Evolutionary conservation across 2,888 invertebrate species (phyloP).

Genomic region (Tineola bisselliella): DNA sequence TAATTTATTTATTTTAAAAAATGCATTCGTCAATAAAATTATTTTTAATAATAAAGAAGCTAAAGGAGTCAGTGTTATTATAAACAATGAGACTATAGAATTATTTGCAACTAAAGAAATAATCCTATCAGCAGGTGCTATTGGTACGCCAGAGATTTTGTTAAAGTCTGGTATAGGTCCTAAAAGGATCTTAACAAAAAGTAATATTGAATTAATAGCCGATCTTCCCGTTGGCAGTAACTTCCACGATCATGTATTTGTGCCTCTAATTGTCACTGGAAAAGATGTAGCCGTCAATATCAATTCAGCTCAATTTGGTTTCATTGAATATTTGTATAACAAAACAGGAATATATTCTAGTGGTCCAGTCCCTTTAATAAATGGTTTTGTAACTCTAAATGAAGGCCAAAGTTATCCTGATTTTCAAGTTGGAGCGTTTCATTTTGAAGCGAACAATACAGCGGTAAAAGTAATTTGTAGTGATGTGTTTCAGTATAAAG

Average conservation of each 20-base stretch:
- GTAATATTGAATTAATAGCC: constrained; percentile 29
- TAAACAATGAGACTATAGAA: constrained; percentile 24
- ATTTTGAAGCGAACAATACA: neutral
- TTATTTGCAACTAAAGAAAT: constrained; percentile 36
- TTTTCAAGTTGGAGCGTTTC: constrained; percentile 1
- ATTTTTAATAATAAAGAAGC: constrained; percentile 16
- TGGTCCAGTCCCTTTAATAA: neutral
- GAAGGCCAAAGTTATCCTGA: neutral
- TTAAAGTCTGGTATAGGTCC: constrained; percentile 53
- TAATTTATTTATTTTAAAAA: constrained; percentile 17
- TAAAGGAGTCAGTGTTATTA: constrained; percentile 9
- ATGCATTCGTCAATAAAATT: constrained; percentile 16
- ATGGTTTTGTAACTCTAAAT: constrained; percentile 4
- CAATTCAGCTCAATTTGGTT: neutral
- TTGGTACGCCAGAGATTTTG: constrained; percentile 43
- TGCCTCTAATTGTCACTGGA: constrained; percentile 13
- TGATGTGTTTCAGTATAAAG: constrained; percentile 19
- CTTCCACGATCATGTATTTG: constrained; percentile 40
- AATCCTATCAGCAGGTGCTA: constrained; percentile 41
- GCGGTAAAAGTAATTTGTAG: neutral
- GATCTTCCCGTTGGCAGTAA: constrained; percentile 45
- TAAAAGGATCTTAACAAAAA: constrained; percentile 25
- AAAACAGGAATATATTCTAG: neutral
- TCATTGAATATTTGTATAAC: constrained; percentile 10
- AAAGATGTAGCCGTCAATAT: neutral